These are phyloP conservation scores for Tenthredo livida DNA, from an alignment of 2,888 invertebrate genomes.

Conservation along the genomic window DNA sequence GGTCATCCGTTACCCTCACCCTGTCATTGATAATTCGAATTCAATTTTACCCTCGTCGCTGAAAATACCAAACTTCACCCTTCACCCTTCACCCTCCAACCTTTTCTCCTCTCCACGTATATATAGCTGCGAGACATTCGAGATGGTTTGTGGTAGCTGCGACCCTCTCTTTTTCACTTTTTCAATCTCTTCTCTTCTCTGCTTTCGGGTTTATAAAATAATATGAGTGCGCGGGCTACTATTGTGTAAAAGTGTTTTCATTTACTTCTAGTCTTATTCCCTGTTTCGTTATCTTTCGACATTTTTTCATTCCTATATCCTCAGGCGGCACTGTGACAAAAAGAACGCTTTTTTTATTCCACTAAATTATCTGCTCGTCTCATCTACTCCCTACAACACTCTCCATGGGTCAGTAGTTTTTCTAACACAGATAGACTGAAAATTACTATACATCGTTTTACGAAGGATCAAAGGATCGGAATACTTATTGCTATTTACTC, in stretches of 20 bases:
- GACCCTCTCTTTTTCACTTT: slow-evolving; percentile 47
- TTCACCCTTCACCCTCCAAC: not conserved
- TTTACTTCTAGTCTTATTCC: not conserved
- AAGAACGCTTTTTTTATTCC: not conserved
- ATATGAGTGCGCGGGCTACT: not conserved
- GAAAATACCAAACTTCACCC: slow-evolving; percentile 17
- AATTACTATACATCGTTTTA: slow-evolving; percentile 32
- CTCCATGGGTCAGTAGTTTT: not conserved
- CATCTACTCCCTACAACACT: not conserved
- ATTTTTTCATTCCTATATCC: not conserved
- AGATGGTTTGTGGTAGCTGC: slow-evolving; percentile 45
- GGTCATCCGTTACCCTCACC: slow-evolving; percentile 35
- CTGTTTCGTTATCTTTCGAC: not conserved
- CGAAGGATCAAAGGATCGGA: slow-evolving; percentile 65
- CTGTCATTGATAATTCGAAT: slow-evolving; percentile 35
- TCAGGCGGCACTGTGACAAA: not conserved
- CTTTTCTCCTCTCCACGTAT: not conserved
- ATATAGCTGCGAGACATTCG: slow-evolving; percentile 11
- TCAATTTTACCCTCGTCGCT: slow-evolving; percentile 36
- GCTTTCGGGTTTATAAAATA: not conserved
- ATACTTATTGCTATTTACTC: slow-evolving; percentile 65
- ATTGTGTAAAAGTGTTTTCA: slow-evolving; percentile 24
- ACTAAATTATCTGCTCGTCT: not conserved
- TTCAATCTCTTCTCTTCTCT: slow-evolving; percentile 13
- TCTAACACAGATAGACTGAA: not conserved